A percentile compares a stretch with the other conserved stretches of the same genome.
These are phyloP conservation scores for Brachionus asplanchnoidis DNA, from an alignment of 1,140 invertebrate species.

Conservation along the genomic window DNA sequence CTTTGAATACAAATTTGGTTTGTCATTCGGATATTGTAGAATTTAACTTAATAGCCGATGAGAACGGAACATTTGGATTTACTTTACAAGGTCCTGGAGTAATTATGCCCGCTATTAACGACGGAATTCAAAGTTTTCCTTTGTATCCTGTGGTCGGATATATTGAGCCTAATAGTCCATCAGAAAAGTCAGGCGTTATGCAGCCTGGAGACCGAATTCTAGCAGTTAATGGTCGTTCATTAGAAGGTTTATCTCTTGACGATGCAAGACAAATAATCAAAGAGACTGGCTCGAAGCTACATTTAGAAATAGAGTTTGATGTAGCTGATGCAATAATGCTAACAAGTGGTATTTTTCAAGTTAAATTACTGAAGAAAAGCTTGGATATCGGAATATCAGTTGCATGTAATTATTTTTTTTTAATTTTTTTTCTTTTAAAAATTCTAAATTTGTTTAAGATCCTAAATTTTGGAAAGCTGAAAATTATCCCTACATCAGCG, in stretches of 20 bases:
- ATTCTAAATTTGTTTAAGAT: constrained; percentile 45
- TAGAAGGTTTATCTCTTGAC: constrained; percentile 57
- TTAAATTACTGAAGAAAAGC: constrained; percentile 74
- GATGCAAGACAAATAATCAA: constrained; percentile 59
- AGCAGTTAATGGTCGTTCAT: constrained; percentile 67
- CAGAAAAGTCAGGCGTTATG: constrained; percentile 71
- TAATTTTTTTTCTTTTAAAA: constrained; percentile 7
- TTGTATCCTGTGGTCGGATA: constrained; percentile 61
- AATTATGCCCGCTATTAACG: background rate
- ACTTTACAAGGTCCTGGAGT: constrained; percentile 49
- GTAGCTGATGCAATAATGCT: constrained; percentile 85
- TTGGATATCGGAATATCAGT: constrained; percentile 77
- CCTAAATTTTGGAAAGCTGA: constrained; percentile 56
- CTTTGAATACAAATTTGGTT: constrained; percentile 56
- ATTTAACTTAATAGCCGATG: constrained; percentile 63
- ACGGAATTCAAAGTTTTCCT: constrained; percentile 37
- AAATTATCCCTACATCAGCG: constrained; percentile 71
- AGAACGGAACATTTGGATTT: constrained; percentile 57
- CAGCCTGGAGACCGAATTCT: constrained; percentile 77
- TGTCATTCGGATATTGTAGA: constrained; percentile 67
- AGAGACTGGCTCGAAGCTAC: constrained; percentile 56
- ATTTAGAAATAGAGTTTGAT: constrained; percentile 76
- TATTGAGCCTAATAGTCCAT: constrained; percentile 66
- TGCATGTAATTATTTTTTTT: constrained; percentile 62
- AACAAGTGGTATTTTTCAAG: constrained; percentile 78